A percentile compares a stretch with the other conserved stretches of the same genome.
These are phyloP conservation scores for Drosophila varians DNA, from an alignment of 1,140 invertebrate species.

Conservation along the genomic window DNA sequence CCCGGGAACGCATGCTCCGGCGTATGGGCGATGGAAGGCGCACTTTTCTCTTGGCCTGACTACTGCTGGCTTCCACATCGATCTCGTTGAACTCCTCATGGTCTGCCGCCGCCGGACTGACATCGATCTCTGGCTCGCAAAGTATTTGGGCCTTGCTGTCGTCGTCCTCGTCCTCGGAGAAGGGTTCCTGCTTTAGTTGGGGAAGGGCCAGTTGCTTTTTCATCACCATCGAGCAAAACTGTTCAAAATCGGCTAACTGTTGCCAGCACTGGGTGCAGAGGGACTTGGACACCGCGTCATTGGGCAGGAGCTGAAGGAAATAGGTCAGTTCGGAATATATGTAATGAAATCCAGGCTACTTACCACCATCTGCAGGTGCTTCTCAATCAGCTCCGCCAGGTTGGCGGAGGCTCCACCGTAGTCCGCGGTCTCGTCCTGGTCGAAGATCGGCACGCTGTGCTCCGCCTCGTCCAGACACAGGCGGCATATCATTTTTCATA, in stretches of 20 bases:
- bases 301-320: conserved; percentile 22
- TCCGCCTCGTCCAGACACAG: conserved; percentile 45
- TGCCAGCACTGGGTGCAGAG: conserved; percentile 48
- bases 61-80: conserved; percentile 15
- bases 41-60: not conserved
- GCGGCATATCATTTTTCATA: conserved; percentile 41
- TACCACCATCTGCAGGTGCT: conserved; percentile 45
- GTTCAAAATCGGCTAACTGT: conserved; percentile 41
- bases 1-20: conserved; percentile 25
- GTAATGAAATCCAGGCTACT: not conserved
- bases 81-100: conserved; percentile 37
- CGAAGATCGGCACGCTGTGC: conserved; percentile 40
- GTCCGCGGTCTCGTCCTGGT: conserved; percentile 6
- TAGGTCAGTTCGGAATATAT: not conserved
- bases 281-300: conserved; percentile 21
- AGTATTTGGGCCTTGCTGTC: conserved; percentile 34
- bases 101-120: conserved; percentile 15
- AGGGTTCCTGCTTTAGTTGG: conserved; percentile 36
- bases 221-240: conserved; percentile 45
- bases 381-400: conserved; percentile 35
- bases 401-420: conserved; percentile 18
- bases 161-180: conserved; percentile 23
- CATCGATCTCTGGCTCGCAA: conserved; percentile 48
- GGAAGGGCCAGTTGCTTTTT: conserved; percentile 39
- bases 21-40: conserved; percentile 16